Conservation (phyloP, 2,113 vertebrate genomes). For the Maccullochella peelii region DNA sequence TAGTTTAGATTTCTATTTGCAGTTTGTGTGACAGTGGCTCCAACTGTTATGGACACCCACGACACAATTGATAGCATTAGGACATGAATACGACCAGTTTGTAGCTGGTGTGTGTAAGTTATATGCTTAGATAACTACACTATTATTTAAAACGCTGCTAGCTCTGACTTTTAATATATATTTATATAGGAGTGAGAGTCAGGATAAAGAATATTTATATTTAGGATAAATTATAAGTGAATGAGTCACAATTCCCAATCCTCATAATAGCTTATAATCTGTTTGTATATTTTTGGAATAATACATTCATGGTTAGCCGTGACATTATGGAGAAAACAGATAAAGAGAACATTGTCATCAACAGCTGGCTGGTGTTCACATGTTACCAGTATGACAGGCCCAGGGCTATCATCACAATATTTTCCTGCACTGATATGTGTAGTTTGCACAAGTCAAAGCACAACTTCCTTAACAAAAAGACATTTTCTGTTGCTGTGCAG, state of each 20-base stretch:
- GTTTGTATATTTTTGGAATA: background rate
- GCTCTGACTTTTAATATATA: background rate
- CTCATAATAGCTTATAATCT: background rate
- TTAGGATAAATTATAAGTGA: background rate
- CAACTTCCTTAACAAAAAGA: background rate
- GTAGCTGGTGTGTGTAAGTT: background rate
- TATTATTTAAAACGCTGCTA: background rate
- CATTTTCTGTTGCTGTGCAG: background rate
- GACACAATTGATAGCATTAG: background rate
- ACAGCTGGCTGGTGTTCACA: conserved; percentile 63
- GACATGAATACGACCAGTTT: background rate
- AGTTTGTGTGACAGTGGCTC: conserved; percentile 1
- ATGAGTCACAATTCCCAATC: accelerated
- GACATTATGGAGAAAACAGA: conserved; percentile 25
- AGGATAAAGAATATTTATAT: background rate
- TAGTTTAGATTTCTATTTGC: background rate
- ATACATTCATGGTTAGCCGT: background rate
- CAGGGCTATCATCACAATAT: conserved; percentile 32
- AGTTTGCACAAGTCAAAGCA: background rate
- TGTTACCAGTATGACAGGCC: conserved; percentile 72
- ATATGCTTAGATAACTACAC: background rate
- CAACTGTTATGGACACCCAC: background rate
- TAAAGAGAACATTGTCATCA: conserved; percentile 69
- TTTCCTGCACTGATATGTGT: background rate
- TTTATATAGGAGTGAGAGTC: background rate